A percentile compares a stretch with the other conserved stretches of the same genome.
phyloP scores from a whole-genome alignment of 1,140 invertebrate species.

The Chlorops oryzae region DNA sequence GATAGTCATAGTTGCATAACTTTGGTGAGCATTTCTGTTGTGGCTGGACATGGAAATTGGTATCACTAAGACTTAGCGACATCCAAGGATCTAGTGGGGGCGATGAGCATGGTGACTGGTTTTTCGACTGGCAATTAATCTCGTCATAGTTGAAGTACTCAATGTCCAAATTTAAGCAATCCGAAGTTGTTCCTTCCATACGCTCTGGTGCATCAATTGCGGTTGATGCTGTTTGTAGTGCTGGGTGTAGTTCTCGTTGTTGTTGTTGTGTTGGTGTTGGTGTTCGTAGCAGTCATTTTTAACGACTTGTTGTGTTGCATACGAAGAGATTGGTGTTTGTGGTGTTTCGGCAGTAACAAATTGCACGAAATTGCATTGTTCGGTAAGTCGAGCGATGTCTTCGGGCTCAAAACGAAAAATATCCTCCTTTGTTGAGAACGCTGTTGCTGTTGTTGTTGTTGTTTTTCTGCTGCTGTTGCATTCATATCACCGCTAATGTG shows the following conservation, averaged over 20 bases:
- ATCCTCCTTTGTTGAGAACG: conserved; percentile 20
- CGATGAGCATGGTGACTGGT: conserved; percentile 46
- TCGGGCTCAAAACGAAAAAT: conserved; percentile 46
- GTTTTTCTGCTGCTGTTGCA: conserved; percentile 1
- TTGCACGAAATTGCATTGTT: conserved; percentile 11
- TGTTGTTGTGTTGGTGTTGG: not conserved
- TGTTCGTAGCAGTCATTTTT: too few relatives aligned
- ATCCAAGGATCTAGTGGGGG: conserved; percentile 46
- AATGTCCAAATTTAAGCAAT: conserved; percentile 32
- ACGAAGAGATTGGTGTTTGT: conserved; percentile 6
- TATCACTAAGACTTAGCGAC: conserved; percentile 34
- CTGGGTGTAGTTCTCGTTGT: not conserved
- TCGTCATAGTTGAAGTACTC: conserved; percentile 48
- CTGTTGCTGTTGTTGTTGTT: too few relatives aligned
- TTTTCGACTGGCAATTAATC: conserved; percentile 48
- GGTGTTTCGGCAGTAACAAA: not conserved
- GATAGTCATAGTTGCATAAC: conserved; percentile 28
- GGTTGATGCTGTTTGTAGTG: conserved; percentile 4
- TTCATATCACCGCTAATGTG: not conserved
- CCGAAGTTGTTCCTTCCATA: not conserved
- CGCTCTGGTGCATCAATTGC: not conserved
- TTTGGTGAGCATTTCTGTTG: conserved; percentile 24
- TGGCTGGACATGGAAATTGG: not conserved
- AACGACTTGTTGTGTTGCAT: conserved; percentile 7
- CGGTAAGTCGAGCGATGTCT: conserved; percentile 40